These are phyloP conservation scores for Engystomops pustulosus DNA, from an alignment of 2,113 vertebrate species.

Conservation along the genomic window DNA sequence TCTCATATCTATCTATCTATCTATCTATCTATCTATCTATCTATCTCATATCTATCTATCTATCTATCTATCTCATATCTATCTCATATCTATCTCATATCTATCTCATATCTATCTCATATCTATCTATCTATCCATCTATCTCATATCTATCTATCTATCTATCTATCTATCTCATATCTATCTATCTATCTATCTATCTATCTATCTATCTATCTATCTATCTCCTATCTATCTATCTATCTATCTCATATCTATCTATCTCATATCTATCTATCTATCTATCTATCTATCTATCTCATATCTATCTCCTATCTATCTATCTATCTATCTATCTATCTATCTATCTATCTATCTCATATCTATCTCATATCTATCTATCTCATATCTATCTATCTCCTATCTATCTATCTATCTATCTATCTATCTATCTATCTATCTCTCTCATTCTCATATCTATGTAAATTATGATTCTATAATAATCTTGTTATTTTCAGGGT, in stretches of 20 bases:
- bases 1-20: conserved; percentile 13
- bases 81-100: too few species aligned
- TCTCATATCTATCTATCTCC: conserved; percentile 7
- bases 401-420: neutral
- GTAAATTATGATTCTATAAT: neutral
- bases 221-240: neutral
- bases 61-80: neutral
- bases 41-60: neutral
- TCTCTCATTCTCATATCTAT: too few species aligned
- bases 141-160: neutral
- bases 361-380: neutral
- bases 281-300: too few species aligned
- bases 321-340: neutral
- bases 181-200: neutral
- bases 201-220: neutral
- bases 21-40: conserved; percentile 28
- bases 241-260: neutral
- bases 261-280: neutral
- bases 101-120: neutral
- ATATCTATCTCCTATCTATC: neutral
- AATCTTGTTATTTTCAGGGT: conserved; percentile 77
- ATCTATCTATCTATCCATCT: neutral
- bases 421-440: neutral
- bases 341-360: neutral
- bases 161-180: neutral